Evolutionary conservation across 2,888 invertebrate species (phyloP), one percentile per base, ranked within the genome.

Genomic region (Leptura quadrifasciata): DNA sequence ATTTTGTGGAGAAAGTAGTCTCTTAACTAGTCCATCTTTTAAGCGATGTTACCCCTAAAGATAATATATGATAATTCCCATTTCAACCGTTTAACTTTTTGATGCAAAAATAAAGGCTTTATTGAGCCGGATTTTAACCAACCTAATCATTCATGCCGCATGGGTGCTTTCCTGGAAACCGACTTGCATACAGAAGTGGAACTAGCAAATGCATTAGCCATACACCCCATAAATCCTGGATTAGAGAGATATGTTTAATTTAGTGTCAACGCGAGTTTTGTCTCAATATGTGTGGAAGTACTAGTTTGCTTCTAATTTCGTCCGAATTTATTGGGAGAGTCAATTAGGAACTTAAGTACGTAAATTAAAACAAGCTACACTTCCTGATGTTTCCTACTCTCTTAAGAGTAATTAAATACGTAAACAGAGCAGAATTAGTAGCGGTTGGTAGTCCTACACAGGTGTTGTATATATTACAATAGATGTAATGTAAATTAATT

Each of bases 201-300:
- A 35, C 24, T 55, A 17, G 70, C 47, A 47, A 74, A 70, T 63
- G 75, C 75, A 64, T 64, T 75, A 69, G 63, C 74, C 74, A 61
- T 63, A 74, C 69, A 61, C 74, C 69, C 55, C 74, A 74, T 74
- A 74, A 74, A 74, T 74, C 64, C 63, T 35, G 52, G 69, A 74
- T 74, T 69, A 74, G 70, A 64, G 74, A 57, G 69, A 74, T 69
- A 74, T 63, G 63, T 63, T 55, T 69, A 69, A 74, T 63, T 74
- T 70, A 52, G 31, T 69, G 64, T 68, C 63, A 60, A 52, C 67
- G 47, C 47, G 31, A 47, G 60, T 39, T 73, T 67, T 60, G 67
- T 73, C 73, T 65, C 67, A 39, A 58, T 58, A 57, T 67, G 65
- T 58, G 67, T 27, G 57, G 68, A 55, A 54, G 57, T n/a, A 35